Conservation (phyloP, 2,797 vertebrate species). For the Chiroxiphia lanceolata region DNA sequence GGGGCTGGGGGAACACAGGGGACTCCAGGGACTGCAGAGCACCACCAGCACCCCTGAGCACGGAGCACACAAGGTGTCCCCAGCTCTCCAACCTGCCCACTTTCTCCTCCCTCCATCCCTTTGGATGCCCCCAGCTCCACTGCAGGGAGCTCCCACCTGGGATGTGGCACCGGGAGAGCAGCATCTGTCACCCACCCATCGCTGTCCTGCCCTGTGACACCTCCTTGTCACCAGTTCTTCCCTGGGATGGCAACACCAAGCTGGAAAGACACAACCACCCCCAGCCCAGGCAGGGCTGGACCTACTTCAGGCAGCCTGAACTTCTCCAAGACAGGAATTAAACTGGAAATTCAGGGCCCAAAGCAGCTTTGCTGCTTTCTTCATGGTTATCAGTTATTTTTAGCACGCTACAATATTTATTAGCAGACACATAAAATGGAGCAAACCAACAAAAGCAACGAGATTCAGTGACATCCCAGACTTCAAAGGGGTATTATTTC, state of each 20-base stretch:
- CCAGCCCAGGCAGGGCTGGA: neutral
- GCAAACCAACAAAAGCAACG: neutral
- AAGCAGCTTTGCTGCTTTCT: slow-evolving; percentile 9
- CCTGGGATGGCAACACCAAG: fast-evolving
- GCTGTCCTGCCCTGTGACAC: neutral
- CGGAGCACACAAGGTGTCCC: fast-evolving
- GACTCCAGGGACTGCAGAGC: neutral
- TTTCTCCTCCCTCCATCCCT: neutral
- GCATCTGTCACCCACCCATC: fast-evolving
- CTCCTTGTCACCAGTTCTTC: neutral
- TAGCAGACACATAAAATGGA: slow-evolving; percentile 25
- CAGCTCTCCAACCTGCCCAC: fast-evolving
- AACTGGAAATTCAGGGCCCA: neutral
- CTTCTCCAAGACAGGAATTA: neutral
- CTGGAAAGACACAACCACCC: neutral
- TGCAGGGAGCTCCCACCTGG: neutral
- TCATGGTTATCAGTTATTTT: slow-evolving; percentile 21
- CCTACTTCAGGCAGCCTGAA: neutral
- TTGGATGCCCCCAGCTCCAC: neutral
- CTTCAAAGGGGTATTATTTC: slow-evolving; percentile 21
- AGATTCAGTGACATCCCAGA: neutral
- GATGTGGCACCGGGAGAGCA: neutral
- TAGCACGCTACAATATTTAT: slow-evolving; percentile 36
- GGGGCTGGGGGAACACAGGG: neutral
- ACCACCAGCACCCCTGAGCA: neutral